Evolutionary conservation across 2,888 invertebrate genomes (phyloP), one percentile per base, ranked within the genome.

Genomic region (Syrista parreyssii): DNA sequence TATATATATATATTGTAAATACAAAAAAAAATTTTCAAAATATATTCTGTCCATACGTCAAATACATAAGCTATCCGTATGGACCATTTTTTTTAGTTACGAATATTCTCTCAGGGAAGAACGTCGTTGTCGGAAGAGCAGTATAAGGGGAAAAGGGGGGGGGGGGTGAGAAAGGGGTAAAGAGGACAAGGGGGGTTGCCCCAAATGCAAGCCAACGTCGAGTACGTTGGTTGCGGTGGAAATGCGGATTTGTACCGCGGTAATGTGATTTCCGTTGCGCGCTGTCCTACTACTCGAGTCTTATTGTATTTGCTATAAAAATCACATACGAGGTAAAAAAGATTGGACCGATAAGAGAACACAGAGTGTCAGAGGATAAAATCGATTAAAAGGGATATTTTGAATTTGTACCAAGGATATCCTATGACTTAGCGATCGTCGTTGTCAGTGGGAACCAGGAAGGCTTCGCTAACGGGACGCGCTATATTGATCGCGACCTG

Each of bases 401-500:
- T 55, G 23, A 55, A 55, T 55, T 55, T 55, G 23, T 11, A 23
- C 55, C 55, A 0, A 55, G 55, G 23, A 23, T 9, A 23, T 55
- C 23, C 23, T 55, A 9, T 23, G 2, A 55, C 23, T 23, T 9
- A 23, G 55, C 1, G 15, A 55, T 55, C 55, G 23, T 23, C 15
- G 55, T 9, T 55, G 0, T 55, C 55, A 9, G 55, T 2, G 9
- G 9, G 23, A 23, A 55, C 55, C 55, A 55, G 55, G 55, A 55
- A 55, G 55, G 55, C 55, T 55, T 55, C 55, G 55, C 55, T 55
- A 55, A 55, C 55, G 55, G 55, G 55, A 55, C 23, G 55, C 79
- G 84, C 83, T 84, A 87, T 87, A 89, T 89, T 88, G 89, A 90
- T 90, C 89, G 88, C 86, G 85, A 89, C 88, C 87, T 89, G 89